Base-by-base conservation (phyloP, 1,140 invertebrate genomes). In the Bombyx mandarina region DNA sequence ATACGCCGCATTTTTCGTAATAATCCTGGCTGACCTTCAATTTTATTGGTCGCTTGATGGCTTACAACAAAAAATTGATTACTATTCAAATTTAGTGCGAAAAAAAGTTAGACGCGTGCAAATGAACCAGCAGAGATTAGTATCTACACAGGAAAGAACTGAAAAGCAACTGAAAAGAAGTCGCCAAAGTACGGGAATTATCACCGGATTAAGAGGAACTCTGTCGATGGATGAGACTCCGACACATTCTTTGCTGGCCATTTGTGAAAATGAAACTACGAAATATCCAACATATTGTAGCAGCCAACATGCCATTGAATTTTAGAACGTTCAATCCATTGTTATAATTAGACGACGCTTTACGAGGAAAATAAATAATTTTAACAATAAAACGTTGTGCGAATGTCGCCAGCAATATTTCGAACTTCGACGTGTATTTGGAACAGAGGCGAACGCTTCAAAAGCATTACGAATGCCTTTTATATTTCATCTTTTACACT, bases 41-140 rank as follows among this genome's bases (percentile, higher is more conserved):
- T 82, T 82, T 59, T 79, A 74, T 50, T 79, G 73, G 71, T 63
- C 74, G 10, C 12, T 77, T 45, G 75, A 86, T n/a, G 60, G 63
- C 7, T 66, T 78, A 9, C 73, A 81, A 35, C 52, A 63, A 7
- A 68, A 80, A 45, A 72, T 82, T 26, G 69, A 77, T 54, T 71
- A 72, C 35, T 77, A 72, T 42, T 62, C 82, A 44, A 75, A 75
- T 48, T 63, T 71, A 42, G 62, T 83, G 7, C 65, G 62, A 53
- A 75, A 73, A 43, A 85, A 83, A 61, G 55, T 85, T 45, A 66
- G 59, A 9, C 48, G 55, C n/a, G 69, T 86, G n/a, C 75, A 82
- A 22, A 52, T 65, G 46, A 68, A 82, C 52, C 77, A 81, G 48
- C 62, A 65, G 6, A 72, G 64, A 43, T 56, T 83, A 53, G 59